Evolutionary conservation across 2,113 vertebrate genomes (phyloP).

Genomic region (Mormyrus lacerda): DNA sequence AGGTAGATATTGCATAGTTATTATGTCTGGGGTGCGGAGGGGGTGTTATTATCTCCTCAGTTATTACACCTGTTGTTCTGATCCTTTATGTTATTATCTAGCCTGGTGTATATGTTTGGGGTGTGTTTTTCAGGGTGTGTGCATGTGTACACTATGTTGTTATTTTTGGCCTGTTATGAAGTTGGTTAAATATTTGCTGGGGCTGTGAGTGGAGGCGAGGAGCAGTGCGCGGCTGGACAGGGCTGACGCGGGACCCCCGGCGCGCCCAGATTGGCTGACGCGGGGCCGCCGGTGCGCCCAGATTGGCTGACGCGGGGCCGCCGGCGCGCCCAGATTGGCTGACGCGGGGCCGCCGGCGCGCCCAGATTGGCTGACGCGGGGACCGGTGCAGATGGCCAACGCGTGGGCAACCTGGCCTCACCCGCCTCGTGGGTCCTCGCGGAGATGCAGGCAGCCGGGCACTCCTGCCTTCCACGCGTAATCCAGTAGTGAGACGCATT

Average conservation of each 20-base stretch:
- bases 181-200: not conserved
- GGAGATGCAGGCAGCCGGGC: not conserved
- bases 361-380: not conserved
- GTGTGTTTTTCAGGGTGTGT: not conserved
- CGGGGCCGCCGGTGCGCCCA: not conserved
- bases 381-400: not conserved
- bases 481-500: constrained; percentile 4
- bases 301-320: not conserved
- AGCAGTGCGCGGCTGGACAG: not conserved
- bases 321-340: not conserved
- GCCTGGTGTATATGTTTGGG: not conserved
- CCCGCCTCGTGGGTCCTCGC: not conserved
- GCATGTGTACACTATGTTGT: not conserved
- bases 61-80: not conserved
- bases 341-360: not conserved
- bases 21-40: not conserved
- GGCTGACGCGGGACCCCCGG: not conserved
- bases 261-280: not conserved
- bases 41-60: not conserved
- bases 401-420: not conserved
- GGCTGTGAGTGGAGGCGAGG: not conserved
- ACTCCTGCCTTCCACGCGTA: not conserved
- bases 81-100: not conserved
- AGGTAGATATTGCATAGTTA: not conserved
- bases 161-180: not conserved